Percentiles rank a stretch among this genome's conserved stretches.
Conservation (phyloP, 2,113 vertebrate genomes). For the Brachionichthys hirsutus region DNA sequence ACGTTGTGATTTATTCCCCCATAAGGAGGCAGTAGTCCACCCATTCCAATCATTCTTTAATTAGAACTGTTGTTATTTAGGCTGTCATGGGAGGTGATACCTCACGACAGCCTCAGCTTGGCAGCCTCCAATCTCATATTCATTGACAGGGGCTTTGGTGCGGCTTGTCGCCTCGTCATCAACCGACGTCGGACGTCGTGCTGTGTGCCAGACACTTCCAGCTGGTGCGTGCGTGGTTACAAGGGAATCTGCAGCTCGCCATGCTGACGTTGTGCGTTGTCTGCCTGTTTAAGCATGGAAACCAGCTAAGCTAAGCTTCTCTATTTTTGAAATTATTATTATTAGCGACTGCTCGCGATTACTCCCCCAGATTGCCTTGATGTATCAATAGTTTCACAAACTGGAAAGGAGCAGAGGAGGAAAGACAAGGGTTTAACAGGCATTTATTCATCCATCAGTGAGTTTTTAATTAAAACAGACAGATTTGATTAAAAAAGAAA, state of each 20-base stretch:
- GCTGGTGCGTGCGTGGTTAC: slow-evolving; percentile 12
- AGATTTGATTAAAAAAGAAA: not conserved
- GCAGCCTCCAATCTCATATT: slow-evolving; percentile 64
- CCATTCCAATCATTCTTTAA: slow-evolving; percentile 72
- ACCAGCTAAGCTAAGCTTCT: slow-evolving; percentile 8
- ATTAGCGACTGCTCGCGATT: slow-evolving; percentile 24
- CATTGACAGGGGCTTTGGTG: slow-evolving; percentile 56
- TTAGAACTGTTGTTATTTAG: slow-evolving; percentile 72
- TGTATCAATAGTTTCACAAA: slow-evolving; percentile 37
- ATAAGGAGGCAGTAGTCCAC: slow-evolving; percentile 63
- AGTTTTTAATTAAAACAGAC: too few species aligned
- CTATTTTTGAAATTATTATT: slow-evolving; percentile 1
- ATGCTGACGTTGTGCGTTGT: not conserved
- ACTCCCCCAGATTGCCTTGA: slow-evolving; percentile 32
- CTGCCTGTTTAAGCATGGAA: slow-evolving; percentile 15
- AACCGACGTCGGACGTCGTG: slow-evolving; percentile 25
- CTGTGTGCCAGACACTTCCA: slow-evolving; percentile 11
- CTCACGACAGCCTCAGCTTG: slow-evolving; percentile 58
- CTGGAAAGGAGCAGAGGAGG: slow-evolving; percentile 31
- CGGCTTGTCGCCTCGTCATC: slow-evolving; percentile 24
- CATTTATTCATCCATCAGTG: slow-evolving; percentile 2
- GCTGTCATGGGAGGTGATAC: slow-evolving; percentile 66
- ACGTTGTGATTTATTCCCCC: slow-evolving; percentile 65
- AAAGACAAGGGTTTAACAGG: slow-evolving; percentile 34
- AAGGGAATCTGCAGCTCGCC: slow-evolving; percentile 2